Percentiles rank a stretch among this genome's conserved stretches.
Evolutionary conservation across 2,113 vertebrate genomes (phyloP).

Genomic region (Crotalus viridis): DNA sequence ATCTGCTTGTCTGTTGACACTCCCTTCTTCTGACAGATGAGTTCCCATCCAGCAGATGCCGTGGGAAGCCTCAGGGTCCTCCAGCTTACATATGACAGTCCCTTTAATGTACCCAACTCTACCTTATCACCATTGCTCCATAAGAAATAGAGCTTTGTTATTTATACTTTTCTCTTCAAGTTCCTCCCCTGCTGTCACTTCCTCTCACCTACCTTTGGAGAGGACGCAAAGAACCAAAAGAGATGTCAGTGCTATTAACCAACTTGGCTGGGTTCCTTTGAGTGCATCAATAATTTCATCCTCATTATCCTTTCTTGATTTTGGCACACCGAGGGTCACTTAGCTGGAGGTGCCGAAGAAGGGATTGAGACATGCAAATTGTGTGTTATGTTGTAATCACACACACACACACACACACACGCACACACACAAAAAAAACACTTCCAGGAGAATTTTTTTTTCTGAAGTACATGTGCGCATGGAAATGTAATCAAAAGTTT

Average conservation of each 20-base stretch:
- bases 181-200: not conserved
- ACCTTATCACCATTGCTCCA: slow-evolving; percentile 15
- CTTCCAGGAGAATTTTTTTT: not conserved
- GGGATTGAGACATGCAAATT: not conserved
- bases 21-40: not conserved
- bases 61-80: not conserved
- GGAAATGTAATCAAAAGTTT: not conserved
- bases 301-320: slow-evolving; percentile 23
- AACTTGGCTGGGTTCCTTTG: slow-evolving; percentile 12
- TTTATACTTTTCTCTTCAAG: not conserved
- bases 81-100: slow-evolving; percentile 44
- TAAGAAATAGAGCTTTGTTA: not conserved
- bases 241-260: slow-evolving; percentile 3
- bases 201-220: not conserved
- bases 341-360: not conserved
- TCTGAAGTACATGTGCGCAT: not conserved
- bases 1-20: not conserved
- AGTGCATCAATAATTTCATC: not conserved
- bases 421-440: too few species aligned
- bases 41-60: not conserved
- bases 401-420: not conserved
- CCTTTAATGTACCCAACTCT: slow-evolving; percentile 33
- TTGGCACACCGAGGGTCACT: not conserved
- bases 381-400: not conserved
- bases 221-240: slow-evolving; percentile 2